Evolutionary conservation across 1,140 invertebrate species (phyloP).

Genomic region (Eubasilissa regina): DNA sequence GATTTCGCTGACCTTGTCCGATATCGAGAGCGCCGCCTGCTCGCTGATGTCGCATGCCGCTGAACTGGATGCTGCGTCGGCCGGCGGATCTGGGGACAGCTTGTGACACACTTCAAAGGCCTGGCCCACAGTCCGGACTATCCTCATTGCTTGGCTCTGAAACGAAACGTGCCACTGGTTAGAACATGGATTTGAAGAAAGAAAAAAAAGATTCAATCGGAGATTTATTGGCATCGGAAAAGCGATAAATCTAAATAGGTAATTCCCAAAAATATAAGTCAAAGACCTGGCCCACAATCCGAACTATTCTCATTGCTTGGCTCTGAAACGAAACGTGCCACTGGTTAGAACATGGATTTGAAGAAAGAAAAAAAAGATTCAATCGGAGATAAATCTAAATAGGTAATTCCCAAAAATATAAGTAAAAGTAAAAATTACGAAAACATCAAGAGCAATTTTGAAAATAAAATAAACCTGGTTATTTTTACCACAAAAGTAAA

Average conservation of each 20-base stretch:
- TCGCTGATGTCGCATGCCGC: constrained; percentile 64
- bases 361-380: no score
- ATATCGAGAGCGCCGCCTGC: constrained; percentile 60
- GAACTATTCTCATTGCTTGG: constrained; percentile 97
- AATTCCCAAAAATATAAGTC: constrained; percentile 71
- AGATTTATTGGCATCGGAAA: no score
- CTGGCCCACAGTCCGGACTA: constrained; percentile 97
- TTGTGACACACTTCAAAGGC: constrained; percentile 99
- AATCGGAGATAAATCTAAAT: no score
- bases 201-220: no score
- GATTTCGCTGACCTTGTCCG: constrained; percentile 74
- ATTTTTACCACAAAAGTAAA: no score
- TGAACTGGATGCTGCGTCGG: constrained; percentile 65
- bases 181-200: no score
- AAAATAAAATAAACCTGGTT: no score
- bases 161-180: constrained; percentile 61
- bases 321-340: constrained; percentile 78
- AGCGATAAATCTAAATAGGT: no score
- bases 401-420: no score
- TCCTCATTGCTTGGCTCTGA: constrained; percentile 97
- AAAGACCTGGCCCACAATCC: constrained; percentile 98
- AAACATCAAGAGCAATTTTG: no score
- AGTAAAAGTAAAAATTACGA: no score
- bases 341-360: no score
- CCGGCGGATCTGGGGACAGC: constrained; percentile 74